Percentiles rank a stretch among this genome's conserved stretches.
phyloP scores from a whole-genome alignment of 2,113 vertebrate species.

The Rhea americana region DNA sequence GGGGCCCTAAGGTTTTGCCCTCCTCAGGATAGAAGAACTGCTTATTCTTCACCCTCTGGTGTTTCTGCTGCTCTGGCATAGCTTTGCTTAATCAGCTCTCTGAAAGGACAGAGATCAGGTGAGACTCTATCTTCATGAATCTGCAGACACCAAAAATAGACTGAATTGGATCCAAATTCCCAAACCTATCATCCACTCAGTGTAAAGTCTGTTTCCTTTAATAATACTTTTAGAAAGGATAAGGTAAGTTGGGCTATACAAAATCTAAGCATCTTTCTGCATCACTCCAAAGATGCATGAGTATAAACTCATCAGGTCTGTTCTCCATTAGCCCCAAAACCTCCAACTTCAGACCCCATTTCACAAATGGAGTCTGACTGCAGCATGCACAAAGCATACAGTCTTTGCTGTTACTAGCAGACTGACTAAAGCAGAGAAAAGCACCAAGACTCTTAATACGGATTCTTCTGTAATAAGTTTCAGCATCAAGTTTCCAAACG shows the following conservation, averaged over 20 bases:
- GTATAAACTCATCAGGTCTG: accelerated
- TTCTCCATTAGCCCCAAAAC: background rate
- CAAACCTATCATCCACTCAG: background rate
- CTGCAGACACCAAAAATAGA: background rate
- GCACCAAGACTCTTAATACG: background rate
- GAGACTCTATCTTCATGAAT: background rate
- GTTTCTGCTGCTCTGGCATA: background rate
- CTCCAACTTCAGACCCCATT: background rate
- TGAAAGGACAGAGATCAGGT: background rate
- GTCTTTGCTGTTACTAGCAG: background rate
- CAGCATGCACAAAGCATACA: background rate
- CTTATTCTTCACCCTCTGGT: background rate
- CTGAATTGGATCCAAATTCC: background rate
- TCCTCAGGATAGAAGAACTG: background rate
- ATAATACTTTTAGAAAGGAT: background rate
- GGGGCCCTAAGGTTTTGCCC: background rate
- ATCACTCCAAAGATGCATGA: background rate
- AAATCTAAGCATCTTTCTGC: background rate
- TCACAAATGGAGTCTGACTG: background rate
- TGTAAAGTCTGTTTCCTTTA: background rate
- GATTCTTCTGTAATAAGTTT: background rate
- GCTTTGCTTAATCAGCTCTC: background rate
- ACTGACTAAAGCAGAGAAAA: background rate
- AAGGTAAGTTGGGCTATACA: background rate
- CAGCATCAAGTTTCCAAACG: background rate